Percentiles rank a stretch among this genome's conserved stretches.
These are phyloP conservation scores for Drepana arcuata DNA, from an alignment of 1,140 invertebrate genomes.

Conservation along the genomic window DNA sequence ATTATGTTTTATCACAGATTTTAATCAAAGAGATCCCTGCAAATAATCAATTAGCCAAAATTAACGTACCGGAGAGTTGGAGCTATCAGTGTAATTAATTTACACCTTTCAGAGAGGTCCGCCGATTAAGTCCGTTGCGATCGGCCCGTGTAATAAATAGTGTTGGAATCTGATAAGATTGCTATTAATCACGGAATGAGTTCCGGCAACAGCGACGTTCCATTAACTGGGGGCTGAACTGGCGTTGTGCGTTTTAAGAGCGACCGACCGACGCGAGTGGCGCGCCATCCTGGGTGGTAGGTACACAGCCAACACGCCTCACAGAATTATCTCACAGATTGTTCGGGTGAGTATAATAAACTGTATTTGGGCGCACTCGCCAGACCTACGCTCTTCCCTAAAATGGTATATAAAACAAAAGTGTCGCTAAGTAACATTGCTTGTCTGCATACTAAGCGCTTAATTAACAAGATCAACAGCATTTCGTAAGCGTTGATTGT, in stretches of 20 bases:
- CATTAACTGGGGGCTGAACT: conserved; percentile 13
- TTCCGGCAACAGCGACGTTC: conserved; percentile 15
- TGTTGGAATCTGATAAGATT: conserved; percentile 42
- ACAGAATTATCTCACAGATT: conserved; percentile 4
- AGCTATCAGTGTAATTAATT: conserved; percentile 49
- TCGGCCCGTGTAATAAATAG: conserved; percentile 28
- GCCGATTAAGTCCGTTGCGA: conserved; percentile 25
- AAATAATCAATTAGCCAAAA: conserved; percentile 36
- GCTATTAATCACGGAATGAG: conserved; percentile 38
- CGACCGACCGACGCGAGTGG: no score
- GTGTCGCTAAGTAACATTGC: conserved; percentile 14
- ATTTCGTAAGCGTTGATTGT: conserved; percentile 33
- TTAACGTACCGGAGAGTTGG: conserved; percentile 24
- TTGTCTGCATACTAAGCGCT: conserved; percentile 53
- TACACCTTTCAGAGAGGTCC: conserved; percentile 32
- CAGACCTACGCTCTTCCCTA: conserved; percentile 1
- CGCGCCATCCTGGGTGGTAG: background rate
- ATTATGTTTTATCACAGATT: no score
- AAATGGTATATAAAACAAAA: conserved; percentile 19
- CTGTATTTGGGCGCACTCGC: conserved; percentile 2
- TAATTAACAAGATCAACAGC: conserved; percentile 59
- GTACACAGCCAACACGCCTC: no score
- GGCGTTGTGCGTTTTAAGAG: conserved; percentile 4
- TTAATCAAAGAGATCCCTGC: conserved; percentile 18
- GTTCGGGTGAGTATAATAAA: conserved; percentile 10